Base-by-base conservation (phyloP, 1,140 invertebrate genomes). In the Acromyrmex heyeri region DNA sequence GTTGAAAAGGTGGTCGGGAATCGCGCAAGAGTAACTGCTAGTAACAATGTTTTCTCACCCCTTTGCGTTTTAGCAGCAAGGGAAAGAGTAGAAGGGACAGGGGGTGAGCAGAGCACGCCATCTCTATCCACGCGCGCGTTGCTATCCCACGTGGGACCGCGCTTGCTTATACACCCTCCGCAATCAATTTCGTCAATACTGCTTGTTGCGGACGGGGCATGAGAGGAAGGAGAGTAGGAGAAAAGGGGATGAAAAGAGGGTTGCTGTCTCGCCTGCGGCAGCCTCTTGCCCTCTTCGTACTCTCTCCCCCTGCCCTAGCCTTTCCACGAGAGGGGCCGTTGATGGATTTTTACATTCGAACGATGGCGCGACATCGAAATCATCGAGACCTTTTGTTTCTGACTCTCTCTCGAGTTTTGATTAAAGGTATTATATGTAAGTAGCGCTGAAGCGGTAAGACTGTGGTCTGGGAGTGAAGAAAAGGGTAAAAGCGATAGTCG, bases 101-200 rank as follows among this genome's bases (percentile, higher is more conserved):
- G 61, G 79, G 27, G 21, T 4, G 86, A 83, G 86, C 70, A 67
- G 91, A 70, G 88, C 83, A 55, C 70, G 61, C 77, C 83, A 87
- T 34, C 86, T 77, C 55, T 67, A 62, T 55, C 62, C 70, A 69
- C 77, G 50, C 87, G 79, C 88, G 75, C 76, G 61, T 65, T 76
- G 62, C 86, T 50, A 87, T 88, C 85, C 87, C 85, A 87, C 76
- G 75, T 69, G 61, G 30, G 85, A 82, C 86, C 77, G 64, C 69
- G 89, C 90, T 93, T 90, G 92, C 89, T 93, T 93, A 93, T 93
- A 92, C 89, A 92, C 87, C 90, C 89, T 91, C 91, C 91, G 91
- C 94, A 94, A 94, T 94, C 94, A 94, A 94, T 94, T 94, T 94
- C 93, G 93, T 94, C 93, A 94, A 94, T 94, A 94, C 92, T 92